phyloP scores from a whole-genome alignment of 2,888 invertebrate genomes.

The Dermolepida albohirtum region DNA sequence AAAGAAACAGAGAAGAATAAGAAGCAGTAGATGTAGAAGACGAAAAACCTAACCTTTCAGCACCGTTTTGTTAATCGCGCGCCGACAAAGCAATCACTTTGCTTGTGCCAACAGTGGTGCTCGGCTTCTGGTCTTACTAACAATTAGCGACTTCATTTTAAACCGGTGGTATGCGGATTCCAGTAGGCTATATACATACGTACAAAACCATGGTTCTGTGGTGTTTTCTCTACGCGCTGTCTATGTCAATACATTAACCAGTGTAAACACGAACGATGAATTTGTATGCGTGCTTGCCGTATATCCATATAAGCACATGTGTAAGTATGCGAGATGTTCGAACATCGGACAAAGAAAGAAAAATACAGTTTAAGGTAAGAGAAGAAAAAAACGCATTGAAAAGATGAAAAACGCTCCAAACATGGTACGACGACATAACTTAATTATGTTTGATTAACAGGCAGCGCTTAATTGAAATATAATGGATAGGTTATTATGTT shows the following conservation, averaged over 20 bases:
- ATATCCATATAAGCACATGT: neutral
- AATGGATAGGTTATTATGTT: constrained; percentile 32
- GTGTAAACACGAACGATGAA: constrained; percentile 37
- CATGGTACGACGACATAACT: constrained; percentile 20
- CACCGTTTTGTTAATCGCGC: constrained; percentile 53
- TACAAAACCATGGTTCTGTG: constrained; percentile 11
- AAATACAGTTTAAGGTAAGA: no score
- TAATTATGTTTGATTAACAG: constrained; percentile 34
- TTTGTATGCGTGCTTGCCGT: constrained; percentile 9
- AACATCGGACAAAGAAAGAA: no score
- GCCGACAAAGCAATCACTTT: constrained; percentile 53
- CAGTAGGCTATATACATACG: constrained; percentile 31
- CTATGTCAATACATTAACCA: constrained; percentile 43
- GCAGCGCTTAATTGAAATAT: constrained; percentile 27
- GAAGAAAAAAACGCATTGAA: no score
- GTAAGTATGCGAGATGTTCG: no score
- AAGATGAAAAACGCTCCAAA: no score
- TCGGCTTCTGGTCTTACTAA: constrained; percentile 54
- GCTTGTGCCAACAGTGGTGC: constrained; percentile 49
- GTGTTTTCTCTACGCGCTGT: constrained; percentile 28
- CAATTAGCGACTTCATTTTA: constrained; percentile 52
- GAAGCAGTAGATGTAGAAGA: constrained; percentile 48
- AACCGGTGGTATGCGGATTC: constrained; percentile 46
- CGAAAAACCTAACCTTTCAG: constrained; percentile 50
- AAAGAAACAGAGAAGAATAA: constrained; percentile 17